Evolutionary conservation across 53 echinoderm and acorn worm genomes (phyloP).

Genomic region (Apostichopus leukothele): DNA sequence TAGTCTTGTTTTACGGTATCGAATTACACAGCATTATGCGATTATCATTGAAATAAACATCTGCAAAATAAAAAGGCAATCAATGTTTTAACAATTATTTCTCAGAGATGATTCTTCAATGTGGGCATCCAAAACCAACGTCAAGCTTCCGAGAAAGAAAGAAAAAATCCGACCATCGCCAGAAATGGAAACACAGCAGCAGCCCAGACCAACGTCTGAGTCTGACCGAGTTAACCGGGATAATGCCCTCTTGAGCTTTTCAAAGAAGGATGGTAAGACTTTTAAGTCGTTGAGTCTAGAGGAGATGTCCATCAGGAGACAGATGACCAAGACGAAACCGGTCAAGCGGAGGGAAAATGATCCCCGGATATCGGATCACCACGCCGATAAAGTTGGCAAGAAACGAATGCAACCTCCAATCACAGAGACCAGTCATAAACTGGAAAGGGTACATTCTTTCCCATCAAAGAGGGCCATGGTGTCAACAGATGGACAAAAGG

Average conservation of each 20-base stretch:
- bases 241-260: background rate
- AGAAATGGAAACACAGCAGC: background rate
- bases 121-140: background rate
- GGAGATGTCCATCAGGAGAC: slow-evolving; percentile 22
- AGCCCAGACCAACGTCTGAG: background rate
- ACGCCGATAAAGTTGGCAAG: background rate
- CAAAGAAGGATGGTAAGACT: background rate
- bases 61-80: no score
- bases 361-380: no score
- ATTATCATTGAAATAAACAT: no score
- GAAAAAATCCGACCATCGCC: background rate
- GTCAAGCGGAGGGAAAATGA: background rate
- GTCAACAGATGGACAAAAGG: background rate
- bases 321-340: background rate
- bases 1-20: no score
- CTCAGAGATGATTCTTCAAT: background rate
- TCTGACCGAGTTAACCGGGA: background rate
- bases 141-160: background rate
- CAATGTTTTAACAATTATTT: background rate
- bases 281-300: slow-evolving; percentile 12
- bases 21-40: no score
- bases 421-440: background rate
- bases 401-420: background rate
- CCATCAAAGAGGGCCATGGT: background rate
- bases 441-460: background rate